phyloP scores from a whole-genome alignment of 2,113 vertebrate genomes.

The Gyps fulvus region DNA sequence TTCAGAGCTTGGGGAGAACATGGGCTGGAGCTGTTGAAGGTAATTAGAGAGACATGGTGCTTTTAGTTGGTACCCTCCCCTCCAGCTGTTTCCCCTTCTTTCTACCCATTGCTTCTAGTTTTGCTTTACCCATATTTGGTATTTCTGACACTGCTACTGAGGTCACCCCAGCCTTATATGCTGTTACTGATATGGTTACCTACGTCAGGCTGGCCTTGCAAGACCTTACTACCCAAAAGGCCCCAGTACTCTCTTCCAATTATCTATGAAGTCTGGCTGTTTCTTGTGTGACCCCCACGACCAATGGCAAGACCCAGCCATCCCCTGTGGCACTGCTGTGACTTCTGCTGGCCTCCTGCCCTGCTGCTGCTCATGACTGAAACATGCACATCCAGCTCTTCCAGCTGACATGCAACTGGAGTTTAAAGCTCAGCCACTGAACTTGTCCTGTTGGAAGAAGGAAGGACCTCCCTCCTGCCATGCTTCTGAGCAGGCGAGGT shows the following conservation, averaged over 20 bases:
- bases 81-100: neutral
- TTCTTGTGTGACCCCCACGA: accelerated
- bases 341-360: neutral
- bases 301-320: neutral
- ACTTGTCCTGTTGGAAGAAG: neutral
- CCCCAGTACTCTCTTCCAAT: neutral
- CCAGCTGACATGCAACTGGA: neutral
- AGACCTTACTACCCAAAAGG: neutral
- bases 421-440: neutral
- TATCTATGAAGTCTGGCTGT: neutral
- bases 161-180: neutral
- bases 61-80: neutral
- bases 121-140: neutral
- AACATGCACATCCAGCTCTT: neutral
- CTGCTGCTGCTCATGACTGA: neutral
- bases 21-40: neutral
- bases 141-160: neutral
- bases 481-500: neutral
- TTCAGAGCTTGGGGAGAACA: neutral
- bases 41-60: accelerated
- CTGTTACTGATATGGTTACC: neutral
- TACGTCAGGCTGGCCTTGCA: neutral
- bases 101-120: neutral
- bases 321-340: accelerated
- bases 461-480: neutral